Percentiles rank a stretch among this genome's conserved stretches.
Evolutionary conservation across 2,888 invertebrate genomes (phyloP).

Genomic region (Apodemia hepburni): DNA sequence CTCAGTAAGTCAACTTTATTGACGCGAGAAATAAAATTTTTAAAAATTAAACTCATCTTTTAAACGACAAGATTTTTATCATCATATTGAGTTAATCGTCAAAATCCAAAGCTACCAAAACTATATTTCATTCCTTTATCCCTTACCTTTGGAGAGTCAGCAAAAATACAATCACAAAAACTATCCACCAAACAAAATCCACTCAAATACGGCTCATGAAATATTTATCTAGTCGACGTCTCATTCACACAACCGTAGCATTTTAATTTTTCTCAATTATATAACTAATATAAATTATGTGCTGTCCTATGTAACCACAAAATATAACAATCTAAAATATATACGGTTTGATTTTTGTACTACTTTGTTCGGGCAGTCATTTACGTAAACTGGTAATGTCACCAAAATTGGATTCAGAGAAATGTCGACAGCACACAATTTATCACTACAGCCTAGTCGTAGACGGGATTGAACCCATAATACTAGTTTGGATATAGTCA

Average conservation of each 20-base stretch:
- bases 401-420: background rate
- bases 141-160: background rate
- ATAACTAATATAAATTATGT: slow-evolving; percentile 28
- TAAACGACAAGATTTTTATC: no score
- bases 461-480: slow-evolving; percentile 12
- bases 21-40: no score
- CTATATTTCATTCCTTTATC: background rate
- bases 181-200: slow-evolving; percentile 11
- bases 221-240: slow-evolving; percentile 18
- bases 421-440: slow-evolving; percentile 21
- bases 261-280: slow-evolving; percentile 30
- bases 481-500: slow-evolving; percentile 13
- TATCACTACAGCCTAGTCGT: slow-evolving; percentile 13
- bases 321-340: slow-evolving; percentile 11
- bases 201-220: slow-evolving; percentile 20
- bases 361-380: slow-evolving; percentile 7
- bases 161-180: background rate
- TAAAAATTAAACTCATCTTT: no score
- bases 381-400: background rate
- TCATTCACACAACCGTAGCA: slow-evolving; percentile 24
- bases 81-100: no score
- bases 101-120: background rate
- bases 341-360: background rate
- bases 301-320: slow-evolving; percentile 21
- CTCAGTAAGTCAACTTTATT: no score